A percentile compares a stretch with the other conserved stretches of the same genome.
Conservation (phyloP, 2,888 invertebrate species). For the Balanococcus diminutus region DNA sequence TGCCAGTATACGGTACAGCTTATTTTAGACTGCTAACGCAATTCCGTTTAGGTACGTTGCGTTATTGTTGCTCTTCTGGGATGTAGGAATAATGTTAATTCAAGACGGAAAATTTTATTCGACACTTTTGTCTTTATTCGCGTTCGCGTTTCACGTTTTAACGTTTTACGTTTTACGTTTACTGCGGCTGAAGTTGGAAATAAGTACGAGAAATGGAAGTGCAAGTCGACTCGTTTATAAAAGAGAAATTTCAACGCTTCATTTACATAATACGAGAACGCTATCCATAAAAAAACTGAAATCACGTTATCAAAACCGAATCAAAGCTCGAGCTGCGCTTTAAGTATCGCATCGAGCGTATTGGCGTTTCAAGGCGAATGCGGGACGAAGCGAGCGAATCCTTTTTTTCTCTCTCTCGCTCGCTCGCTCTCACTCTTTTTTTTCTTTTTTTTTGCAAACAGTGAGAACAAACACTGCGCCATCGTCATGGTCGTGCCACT, state of each 20-base stretch:
- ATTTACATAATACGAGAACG: conserved; percentile 6
- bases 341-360: background rate
- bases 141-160: background rate
- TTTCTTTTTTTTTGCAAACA: background rate
- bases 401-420: background rate
- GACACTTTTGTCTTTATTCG: conserved; percentile 10
- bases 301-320: conserved; percentile 39
- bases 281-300: conserved; percentile 17
- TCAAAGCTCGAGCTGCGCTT: background rate
- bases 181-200: background rate
- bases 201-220: background rate
- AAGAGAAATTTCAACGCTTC: conserved; percentile 25
- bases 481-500: no score
- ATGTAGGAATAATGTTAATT: background rate
- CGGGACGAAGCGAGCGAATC: no score
- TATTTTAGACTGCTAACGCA: no score
- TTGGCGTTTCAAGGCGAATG: background rate
- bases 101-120: conserved; percentile 18
- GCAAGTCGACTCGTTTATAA: conserved; percentile 19
- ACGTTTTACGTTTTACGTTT: background rate
- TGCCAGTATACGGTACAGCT: no score
- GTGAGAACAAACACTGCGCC: no score
- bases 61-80: conserved; percentile 33
- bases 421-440: background rate
- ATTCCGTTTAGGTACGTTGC: conserved; percentile 3